These are phyloP conservation scores for Brachionus koreanus DNA, from an alignment of 1,140 invertebrate species.

Conservation along the genomic window DNA sequence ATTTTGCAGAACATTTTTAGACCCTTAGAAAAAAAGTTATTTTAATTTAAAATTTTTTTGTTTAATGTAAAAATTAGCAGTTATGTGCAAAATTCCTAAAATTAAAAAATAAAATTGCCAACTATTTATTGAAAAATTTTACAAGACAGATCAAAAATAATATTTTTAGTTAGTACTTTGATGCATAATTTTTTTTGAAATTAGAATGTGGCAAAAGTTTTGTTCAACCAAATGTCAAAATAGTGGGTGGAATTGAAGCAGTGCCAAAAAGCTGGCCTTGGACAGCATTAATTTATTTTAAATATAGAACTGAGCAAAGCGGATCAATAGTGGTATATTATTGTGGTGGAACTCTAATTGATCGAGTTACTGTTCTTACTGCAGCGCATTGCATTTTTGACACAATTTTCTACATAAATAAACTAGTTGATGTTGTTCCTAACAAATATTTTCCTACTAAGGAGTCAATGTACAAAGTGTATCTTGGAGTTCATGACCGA, in stretches of 20 bases:
- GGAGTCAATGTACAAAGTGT: slow-evolving; percentile 32
- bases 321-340: slow-evolving; percentile 34
- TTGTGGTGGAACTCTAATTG: slow-evolving; percentile 73
- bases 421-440: not conserved
- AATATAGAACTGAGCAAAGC: not conserved
- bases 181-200: not conserved
- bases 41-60: too few species aligned
- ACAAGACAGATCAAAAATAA: too few species aligned
- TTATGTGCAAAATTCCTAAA: too few species aligned
- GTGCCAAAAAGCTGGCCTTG: slow-evolving; percentile 20
- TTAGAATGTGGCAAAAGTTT: slow-evolving; percentile 20
- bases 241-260: slow-evolving; percentile 34
- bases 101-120: too few species aligned
- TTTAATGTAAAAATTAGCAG: too few species aligned
- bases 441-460: not conserved
- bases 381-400: slow-evolving; percentile 67
- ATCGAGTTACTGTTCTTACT: slow-evolving; percentile 69
- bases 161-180: too few species aligned
- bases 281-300: slow-evolving; percentile 28
- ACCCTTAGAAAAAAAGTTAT: too few species aligned
- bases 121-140: too few species aligned
- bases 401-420: not conserved
- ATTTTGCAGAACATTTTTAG: too few species aligned
- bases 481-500: slow-evolving; percentile 28
- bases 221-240: slow-evolving; percentile 17